Evolutionary conservation across 2,113 vertebrate genomes (phyloP).

Genomic region (Limanda limanda): DNA sequence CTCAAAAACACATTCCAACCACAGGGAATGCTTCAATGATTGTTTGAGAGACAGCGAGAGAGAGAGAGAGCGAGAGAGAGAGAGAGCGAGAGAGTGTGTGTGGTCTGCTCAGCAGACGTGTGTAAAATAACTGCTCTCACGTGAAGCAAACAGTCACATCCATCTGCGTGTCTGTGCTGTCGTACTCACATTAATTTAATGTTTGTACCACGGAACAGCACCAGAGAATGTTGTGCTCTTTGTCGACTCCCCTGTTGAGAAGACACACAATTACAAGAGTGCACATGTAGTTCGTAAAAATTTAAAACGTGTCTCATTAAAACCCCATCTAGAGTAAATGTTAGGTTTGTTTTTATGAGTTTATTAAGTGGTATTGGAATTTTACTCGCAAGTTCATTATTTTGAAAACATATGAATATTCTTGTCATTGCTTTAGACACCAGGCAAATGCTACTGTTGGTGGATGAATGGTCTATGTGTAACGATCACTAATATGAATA

Average conservation of each 20-base stretch:
- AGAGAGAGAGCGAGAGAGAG: slow-evolving; percentile 38
- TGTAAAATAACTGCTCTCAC: slow-evolving; percentile 60
- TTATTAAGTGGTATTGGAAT: not conserved
- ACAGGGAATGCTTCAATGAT: slow-evolving; percentile 61
- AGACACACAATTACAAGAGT: not conserved
- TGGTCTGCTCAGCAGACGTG: slow-evolving; percentile 61
- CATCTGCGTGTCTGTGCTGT: slow-evolving; percentile 46
- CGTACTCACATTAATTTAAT: slow-evolving; percentile 2
- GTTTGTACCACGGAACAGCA: slow-evolving; percentile 1
- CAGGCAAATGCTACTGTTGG: not conserved
- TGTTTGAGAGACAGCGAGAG: slow-evolving; percentile 48
- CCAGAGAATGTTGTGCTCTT: not conserved
- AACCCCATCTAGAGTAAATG: slow-evolving; percentile 1
- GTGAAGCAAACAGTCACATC: slow-evolving; percentile 34
- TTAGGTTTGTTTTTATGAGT: slow-evolving; percentile 8
- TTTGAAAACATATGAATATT: not conserved
- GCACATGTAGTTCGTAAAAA: slow-evolving; percentile 17
- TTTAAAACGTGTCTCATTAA: slow-evolving; percentile 15
- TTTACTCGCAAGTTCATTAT: not conserved
- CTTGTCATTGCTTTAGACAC: not conserved
- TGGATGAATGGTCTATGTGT: not conserved
- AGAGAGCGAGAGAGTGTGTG: slow-evolving; percentile 53
- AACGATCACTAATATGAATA: not conserved
- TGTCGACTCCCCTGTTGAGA: not conserved
- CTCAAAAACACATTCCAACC: slow-evolving; percentile 72